Base-by-base conservation (phyloP, 2,888 invertebrate species). In the Synanthedon andrenaeformis region DNA sequence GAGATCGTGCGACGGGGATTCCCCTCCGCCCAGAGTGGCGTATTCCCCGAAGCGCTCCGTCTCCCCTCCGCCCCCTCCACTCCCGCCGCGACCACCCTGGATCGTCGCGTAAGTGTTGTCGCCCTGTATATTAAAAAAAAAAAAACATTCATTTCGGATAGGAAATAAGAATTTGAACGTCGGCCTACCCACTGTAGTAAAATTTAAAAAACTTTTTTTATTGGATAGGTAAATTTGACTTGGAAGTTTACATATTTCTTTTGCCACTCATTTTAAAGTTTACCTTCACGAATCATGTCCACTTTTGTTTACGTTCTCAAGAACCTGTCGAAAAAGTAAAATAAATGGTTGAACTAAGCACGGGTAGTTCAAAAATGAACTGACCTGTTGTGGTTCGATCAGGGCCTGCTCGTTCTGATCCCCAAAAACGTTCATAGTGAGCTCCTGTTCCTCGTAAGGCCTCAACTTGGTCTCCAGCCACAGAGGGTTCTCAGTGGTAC, bases 401-500 rank as follows among this genome's bases (percentile, higher is more conserved):
- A 56, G 57, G 2, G 60, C 62, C 56, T 74, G 78, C 19, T 85
- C 86, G 71, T 70, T 70, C 84, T 79, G 89, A 64, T 82, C 91
- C 72, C 79, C 89, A 65, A 96, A 96, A 17, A 96, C 96, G 77
- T 96, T 95, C 96, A 96, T 96, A 41, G 96, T 96, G 54, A 96
- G 86, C 79, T 96, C 96, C 79, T 96, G 96, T 65, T 96, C 96
- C 78, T 96, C 96, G 63, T 96, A 96, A 0, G 96, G 91, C 71
- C 96, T 91, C 28, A 96, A 82, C 85, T 96, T 96, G 67, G 95
- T 96, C 87, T 96, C 96, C 67, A 96, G 92, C 96, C 96, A 96
- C 12, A 96, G 82, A 0, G 96, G 96, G 88, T 96, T 96, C 77
- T 96, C 96, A 0, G 96, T 96, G 0, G 95, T 96, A 66, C 94